Evolutionary conservation across 2,797 vertebrate species (phyloP), one percentile per base, ranked within the genome.

Genomic region (Threskiornis aethiopicus): DNA sequence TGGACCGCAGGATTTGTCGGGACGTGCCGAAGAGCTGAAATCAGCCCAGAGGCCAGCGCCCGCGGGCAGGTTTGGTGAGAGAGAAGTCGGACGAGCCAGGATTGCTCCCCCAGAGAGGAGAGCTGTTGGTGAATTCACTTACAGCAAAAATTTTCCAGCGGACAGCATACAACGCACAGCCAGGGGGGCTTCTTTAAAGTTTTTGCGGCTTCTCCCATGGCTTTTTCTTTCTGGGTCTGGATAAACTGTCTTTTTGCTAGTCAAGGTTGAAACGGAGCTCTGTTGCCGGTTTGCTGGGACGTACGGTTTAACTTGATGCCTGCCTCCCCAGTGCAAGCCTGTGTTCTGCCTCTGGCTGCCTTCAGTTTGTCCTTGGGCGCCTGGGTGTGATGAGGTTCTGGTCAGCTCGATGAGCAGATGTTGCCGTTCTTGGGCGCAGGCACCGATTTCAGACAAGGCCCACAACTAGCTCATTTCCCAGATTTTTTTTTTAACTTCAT

Each of bases 1-100:
- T 61, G 78, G 31, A 10, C 21, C 1, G 1, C 0, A 3, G 55
- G 26, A 28, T 15, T 37, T 5, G 0, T 5, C 14, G 47, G 61
- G 22, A n/a, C 3, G 0, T 5, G 24, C 72, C 10, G n/a, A 42
- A 55, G 55, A 69, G 69, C 61, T 42, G 42, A 5, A 42, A 28
- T 33, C 8, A 4, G 18, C 8, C 66, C 46, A 11, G 46, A 61
- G 72, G 4, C 44, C 28, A 9, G 70, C 3, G 4, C 26, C 33
- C 5, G 1, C 0, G 0, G 41, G 41, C 22, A 15, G 20, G 21
- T 61, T 42, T 4, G 5, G 17, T 35, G 67, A 37, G 29, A 58
- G 44, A 8, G 65, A 33, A 41, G 12, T 8, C 25, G 21, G 51
- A 18, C 0, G 2, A 58, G n/a, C 12, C 64, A 33, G 39, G 17